Base-by-base conservation (phyloP, 2,113 vertebrate genomes). In the Otus sunia region DNA sequence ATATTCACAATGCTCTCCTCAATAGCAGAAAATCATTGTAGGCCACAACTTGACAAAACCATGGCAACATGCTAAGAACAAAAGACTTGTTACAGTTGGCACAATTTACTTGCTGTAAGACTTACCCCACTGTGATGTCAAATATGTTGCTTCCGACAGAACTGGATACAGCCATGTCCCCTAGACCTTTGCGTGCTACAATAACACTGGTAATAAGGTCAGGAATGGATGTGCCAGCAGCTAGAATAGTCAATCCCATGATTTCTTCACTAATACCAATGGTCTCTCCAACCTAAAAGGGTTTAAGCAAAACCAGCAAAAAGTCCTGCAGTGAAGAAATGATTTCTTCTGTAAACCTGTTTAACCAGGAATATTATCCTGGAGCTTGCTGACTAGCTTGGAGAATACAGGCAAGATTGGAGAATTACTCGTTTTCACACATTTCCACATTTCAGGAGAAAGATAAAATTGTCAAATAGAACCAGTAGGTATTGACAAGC, bases 121-220 rank as follows among this genome's bases (percentile, higher is more conserved):
- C 98, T 98, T 98, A 99, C 99, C 99, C 99, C 50, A 99, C 99
- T 18, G 99, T 99, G 93, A 99, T 99, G 98, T 99, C 99, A 97
- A 99, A 99, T 97, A 99, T 99, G 97, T 99, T 99, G 96, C 99
- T 99, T 97, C 99, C 99, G 52, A 99, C 99, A 50, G 99, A 99
- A 97, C 99, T 99, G 96, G 99, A 99, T 64, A 99, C 99, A 13
- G 99, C 99, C 99, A 99, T 99, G 71, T 99, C 99, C 6, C 99
- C 99, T 34, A 99, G 98, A n/a, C 99, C 99, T 95, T 99, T 99
- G 91, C 99, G 98, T 96, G 99, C 99, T 90, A 99, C 99, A 60
- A 99, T 99, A 84, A 99, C 99, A 93, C 99, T 99, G 96, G 99
- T 99, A 97, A 99, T 99, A 94, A 99, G 98, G 92, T 99, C 99